Percentiles rank a stretch among this genome's conserved stretches.
phyloP scores from a whole-genome alignment of 2,888 invertebrate species.

The Archaeoteleia sp. region DNA sequence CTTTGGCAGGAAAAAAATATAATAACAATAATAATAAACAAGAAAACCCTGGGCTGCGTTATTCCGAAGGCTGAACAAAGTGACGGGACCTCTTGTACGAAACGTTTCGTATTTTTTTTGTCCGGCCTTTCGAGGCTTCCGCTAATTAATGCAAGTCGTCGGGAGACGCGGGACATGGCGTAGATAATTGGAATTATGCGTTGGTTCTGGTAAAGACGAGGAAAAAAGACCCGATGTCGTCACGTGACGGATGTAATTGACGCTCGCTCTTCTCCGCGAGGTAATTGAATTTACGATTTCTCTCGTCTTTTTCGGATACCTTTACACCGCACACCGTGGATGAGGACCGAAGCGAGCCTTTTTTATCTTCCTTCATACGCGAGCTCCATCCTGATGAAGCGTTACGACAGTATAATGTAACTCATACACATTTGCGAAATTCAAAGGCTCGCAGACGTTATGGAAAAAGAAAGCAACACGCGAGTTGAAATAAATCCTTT shows the following conservation, averaged over 20 bases:
- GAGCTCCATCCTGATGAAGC: conserved; percentile 42
- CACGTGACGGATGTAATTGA: conserved; percentile 71
- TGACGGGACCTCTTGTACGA: conserved; percentile 59
- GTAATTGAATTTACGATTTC: conserved; percentile 70
- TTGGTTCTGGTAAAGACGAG: conserved; percentile 59
- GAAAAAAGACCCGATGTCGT: conserved; percentile 58
- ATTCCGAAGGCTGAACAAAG: conserved; percentile 60
- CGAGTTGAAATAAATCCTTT: too few relatives aligned
- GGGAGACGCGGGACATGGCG: conserved; percentile 55
- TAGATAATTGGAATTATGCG: conserved; percentile 73
- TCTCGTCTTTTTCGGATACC: conserved; percentile 56
- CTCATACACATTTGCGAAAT: conserved; percentile 43
- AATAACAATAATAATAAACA: not conserved
- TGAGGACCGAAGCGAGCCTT: conserved; percentile 7
- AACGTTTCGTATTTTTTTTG: conserved; percentile 49
- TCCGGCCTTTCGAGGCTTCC: conserved; percentile 57
- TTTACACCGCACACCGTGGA: conserved; percentile 13
- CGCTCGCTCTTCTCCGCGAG: conserved; percentile 57
- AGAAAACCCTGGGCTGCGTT: not conserved
- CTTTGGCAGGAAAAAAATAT: conserved; percentile 16
- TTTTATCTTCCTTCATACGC: conserved; percentile 23
- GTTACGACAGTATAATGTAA: conserved; percentile 38
- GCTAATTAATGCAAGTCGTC: conserved; percentile 68
- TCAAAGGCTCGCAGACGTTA: conserved; percentile 16
- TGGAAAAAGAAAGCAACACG: too few relatives aligned